Evolutionary conservation across 2,797 vertebrate species (phyloP), one percentile per base, ranked within the genome.

Genomic region (Bucorvus abyssinicus): DNA sequence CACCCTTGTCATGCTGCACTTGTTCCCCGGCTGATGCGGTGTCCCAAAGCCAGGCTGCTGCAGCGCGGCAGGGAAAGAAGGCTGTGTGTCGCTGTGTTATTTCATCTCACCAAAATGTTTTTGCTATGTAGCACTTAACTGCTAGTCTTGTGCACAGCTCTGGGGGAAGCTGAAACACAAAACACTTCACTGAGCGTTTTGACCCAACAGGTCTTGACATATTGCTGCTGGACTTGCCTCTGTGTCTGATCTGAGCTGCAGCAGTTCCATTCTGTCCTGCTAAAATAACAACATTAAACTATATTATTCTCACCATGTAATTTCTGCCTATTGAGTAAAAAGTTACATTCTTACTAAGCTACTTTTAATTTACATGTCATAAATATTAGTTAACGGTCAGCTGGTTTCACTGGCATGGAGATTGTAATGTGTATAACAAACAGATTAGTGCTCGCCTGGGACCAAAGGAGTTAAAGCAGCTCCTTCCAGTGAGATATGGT

Each of bases 201-300:
- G 89, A 94, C 74, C 63, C 36, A 60, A 73, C 80, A 65, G 59
- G 40, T 84, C 73, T 89, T 91, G 95, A 87, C 73, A 14, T 68
- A 16, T 14, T 89, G 76, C 74, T 86, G 59, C 89, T 95, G 93
- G 82, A 87, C 38, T 34, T 1, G 3, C 50, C 57, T 93, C 44
- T 60, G 24, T 82, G 82, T 81, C 82, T 95, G 75, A 69, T 52
- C 49, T 85, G 90, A 88, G n/a, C 61, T 73, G 80, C 2, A 0
- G 82, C 83, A 61, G 71, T 80, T 93, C 80, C 3, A 6, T 80
- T 91, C 87, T 64, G 44, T 60, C 75, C 74, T 80, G 56, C 50
- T 79, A 64, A 82, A 94, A 87, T 50, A 92, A 77, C 50, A 68
- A 17, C 49, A 64, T 57, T 57, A 70, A 94, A 94, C 55, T 69